Conservation (phyloP, 2,797 vertebrate species). For the Hemitrygon akajei region DNA sequence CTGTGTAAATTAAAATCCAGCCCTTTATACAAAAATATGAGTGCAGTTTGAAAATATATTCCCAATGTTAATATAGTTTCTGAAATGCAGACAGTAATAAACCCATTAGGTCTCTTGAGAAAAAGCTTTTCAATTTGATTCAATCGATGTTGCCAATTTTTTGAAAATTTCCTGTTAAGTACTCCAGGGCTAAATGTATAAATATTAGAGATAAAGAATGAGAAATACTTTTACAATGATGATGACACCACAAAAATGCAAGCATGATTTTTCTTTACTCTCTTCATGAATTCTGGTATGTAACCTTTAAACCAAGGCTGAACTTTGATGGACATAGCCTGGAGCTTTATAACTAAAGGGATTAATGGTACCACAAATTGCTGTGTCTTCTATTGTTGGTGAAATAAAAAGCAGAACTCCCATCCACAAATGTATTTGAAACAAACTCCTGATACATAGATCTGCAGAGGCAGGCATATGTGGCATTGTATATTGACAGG, state of each 20-base stretch:
- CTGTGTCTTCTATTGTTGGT: conserved; percentile 44
- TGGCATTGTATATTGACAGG: background rate
- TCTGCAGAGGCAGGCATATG: background rate
- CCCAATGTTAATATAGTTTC: background rate
- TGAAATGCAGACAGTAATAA: background rate
- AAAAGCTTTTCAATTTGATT: background rate
- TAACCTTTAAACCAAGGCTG: conserved; percentile 42
- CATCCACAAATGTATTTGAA: background rate
- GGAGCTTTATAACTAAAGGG: conserved; percentile 43
- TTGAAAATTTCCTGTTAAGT: background rate
- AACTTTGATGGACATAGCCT: conserved; percentile 40
- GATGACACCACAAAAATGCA: conserved; percentile 1
- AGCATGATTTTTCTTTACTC: background rate
- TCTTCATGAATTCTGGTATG: conserved; percentile 43
- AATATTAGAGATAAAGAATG: background rate
- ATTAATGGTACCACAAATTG: conserved; percentile 54
- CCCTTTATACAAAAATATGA: background rate
- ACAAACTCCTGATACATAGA: background rate
- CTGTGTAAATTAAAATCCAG: background rate
- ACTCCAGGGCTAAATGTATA: background rate
- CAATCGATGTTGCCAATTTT: background rate
- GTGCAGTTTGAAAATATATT: background rate
- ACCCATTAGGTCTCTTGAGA: background rate
- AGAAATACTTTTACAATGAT: background rate
- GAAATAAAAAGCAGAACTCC: background rate